A percentile compares a stretch with the other conserved stretches of the same genome.
Evolutionary conservation across 2,888 invertebrate species (phyloP).

Genomic region (Agrotis clavis): DNA sequence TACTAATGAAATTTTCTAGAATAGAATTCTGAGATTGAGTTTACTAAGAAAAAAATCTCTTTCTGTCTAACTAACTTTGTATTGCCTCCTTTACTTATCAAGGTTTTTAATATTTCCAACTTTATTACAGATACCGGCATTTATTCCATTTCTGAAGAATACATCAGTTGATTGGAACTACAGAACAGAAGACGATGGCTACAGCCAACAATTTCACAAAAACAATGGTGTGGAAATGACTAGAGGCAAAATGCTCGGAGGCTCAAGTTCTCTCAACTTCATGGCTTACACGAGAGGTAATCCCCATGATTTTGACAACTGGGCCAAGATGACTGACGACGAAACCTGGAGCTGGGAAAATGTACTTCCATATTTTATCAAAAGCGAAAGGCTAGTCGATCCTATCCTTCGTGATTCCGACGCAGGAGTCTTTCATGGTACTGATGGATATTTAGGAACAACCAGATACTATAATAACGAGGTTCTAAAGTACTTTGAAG

Average conservation of each 20-base stretch:
- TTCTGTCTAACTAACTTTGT: background rate
- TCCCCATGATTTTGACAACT: slow-evolving; percentile 80
- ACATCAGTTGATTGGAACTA: slow-evolving; percentile 71
- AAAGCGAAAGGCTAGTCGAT: slow-evolving; percentile 81
- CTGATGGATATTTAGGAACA: slow-evolving; percentile 81
- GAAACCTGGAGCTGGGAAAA: slow-evolving; percentile 89
- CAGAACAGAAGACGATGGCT: slow-evolving; percentile 74
- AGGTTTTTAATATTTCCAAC: background rate
- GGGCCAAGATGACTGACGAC: slow-evolving; percentile 86
- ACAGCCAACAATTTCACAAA: slow-evolving; percentile 52
- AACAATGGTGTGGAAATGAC: slow-evolving; percentile 66
- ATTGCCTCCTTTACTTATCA: background rate
- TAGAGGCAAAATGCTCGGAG: slow-evolving; percentile 92
- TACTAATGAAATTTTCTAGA: background rate
- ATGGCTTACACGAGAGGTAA: slow-evolving; percentile 88
- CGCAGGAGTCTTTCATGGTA: slow-evolving; percentile 73
- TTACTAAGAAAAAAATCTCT: background rate
- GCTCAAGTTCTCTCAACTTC: slow-evolving; percentile 88
- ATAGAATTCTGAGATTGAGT: too few relatives aligned
- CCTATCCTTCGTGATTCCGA: slow-evolving; percentile 50
- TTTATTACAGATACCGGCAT: slow-evolving; percentile 51
- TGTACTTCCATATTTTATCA: slow-evolving; percentile 85
- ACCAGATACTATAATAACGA: slow-evolving; percentile 66
- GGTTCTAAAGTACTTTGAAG: slow-evolving; percentile 70
- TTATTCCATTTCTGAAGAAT: slow-evolving; percentile 40